A percentile compares a stretch with the other conserved stretches of the same genome.
Conservation (phyloP, 2,888 invertebrate species). For the Pinctada fucata region DNA sequence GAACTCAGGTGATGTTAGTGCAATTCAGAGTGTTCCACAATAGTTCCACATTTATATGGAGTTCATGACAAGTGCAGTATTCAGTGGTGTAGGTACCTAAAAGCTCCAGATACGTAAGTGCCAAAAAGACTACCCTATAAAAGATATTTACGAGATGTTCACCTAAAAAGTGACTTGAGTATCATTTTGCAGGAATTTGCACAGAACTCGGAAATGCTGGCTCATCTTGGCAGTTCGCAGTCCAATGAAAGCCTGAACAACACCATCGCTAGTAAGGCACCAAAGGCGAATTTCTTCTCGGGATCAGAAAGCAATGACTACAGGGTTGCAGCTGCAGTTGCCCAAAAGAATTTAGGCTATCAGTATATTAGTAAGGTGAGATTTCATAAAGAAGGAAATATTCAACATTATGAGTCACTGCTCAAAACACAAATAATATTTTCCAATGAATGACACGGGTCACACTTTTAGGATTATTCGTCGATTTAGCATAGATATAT, state of each 20-base stretch:
- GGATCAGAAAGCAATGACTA: slow-evolving; percentile 30
- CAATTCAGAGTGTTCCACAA: background rate
- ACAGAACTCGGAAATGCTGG: slow-evolving; percentile 13
- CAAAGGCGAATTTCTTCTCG: slow-evolving; percentile 27
- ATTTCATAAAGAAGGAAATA: background rate
- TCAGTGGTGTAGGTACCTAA: too few relatives aligned
- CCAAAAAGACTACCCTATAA: background rate
- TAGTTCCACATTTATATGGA: too few relatives aligned
- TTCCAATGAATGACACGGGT: too few relatives aligned
- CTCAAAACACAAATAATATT: too few relatives aligned
- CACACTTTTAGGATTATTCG: background rate
- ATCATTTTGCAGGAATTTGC: too few relatives aligned
- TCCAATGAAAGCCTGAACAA: slow-evolving; percentile 36
- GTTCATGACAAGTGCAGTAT: too few relatives aligned
- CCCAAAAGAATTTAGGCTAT: slow-evolving; percentile 32
- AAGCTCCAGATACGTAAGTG: too few relatives aligned
- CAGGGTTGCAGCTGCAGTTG: slow-evolving; percentile 34
- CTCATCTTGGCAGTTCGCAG: slow-evolving; percentile 31
- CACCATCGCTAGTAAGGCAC: slow-evolving; percentile 28
- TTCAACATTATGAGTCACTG: too few relatives aligned
- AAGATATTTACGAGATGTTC: background rate
- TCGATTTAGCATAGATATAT: background rate
- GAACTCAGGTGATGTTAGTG: background rate
- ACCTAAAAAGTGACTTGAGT: background rate
- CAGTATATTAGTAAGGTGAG: slow-evolving; percentile 24